phyloP scores from a whole-genome alignment of 2,797 vertebrate genomes.

The Heliangelus exortis region DNA sequence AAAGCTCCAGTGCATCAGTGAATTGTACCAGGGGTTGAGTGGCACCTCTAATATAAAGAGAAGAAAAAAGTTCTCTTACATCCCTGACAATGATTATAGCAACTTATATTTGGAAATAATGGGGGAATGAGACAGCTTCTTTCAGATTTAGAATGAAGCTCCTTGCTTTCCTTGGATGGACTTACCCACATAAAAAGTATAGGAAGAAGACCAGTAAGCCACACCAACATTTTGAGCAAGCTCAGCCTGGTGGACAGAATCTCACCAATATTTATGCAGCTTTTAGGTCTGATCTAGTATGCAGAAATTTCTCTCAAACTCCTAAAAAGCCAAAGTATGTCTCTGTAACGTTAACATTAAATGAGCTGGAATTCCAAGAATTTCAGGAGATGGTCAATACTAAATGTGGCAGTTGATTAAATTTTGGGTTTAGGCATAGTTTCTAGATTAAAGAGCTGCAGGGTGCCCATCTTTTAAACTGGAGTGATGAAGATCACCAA shows the following conservation, averaged over 20 bases:
- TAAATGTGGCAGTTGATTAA: not conserved
- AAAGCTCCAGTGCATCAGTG: not conserved
- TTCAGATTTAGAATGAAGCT: not conserved
- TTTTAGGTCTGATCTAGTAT: not conserved
- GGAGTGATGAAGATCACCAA: not conserved
- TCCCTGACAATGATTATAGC: not conserved
- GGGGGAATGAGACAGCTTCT: not conserved
- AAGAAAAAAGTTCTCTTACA: not conserved
- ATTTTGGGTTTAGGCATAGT: not conserved
- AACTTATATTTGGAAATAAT: not conserved
- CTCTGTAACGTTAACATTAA: not conserved
- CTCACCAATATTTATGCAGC: not conserved
- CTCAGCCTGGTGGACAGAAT: not conserved
- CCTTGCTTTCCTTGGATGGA: not conserved
- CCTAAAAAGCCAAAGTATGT: not conserved
- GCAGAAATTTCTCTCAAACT: not conserved
- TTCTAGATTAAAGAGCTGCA: not conserved
- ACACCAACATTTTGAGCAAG: not conserved
- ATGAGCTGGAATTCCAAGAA: not conserved
- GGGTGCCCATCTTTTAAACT: not conserved
- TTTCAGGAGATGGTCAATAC: not conserved
- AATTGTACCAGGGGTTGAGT: not conserved
- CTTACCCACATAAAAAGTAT: not conserved
- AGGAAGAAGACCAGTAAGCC: not conserved
- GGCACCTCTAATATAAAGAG: not conserved